These are phyloP conservation scores for Ibycter americanus DNA, from an alignment of 2,797 vertebrate genomes.

Conservation along the genomic window DNA sequence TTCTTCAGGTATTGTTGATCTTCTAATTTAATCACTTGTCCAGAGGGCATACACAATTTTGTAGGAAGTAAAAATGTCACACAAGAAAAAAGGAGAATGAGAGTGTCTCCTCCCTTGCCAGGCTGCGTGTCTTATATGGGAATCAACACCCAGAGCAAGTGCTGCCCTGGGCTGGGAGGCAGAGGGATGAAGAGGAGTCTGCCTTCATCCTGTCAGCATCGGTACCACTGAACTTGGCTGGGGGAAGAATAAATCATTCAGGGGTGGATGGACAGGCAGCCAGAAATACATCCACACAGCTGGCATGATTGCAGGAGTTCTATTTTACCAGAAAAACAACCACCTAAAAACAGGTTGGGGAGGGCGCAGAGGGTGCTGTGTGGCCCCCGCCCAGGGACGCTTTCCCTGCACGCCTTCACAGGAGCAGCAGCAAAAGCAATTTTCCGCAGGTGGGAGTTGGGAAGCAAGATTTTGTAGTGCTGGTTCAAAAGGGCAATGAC, in stretches of 20 bases:
- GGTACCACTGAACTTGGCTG: not conserved
- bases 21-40: slow-evolving; percentile 49
- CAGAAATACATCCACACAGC: not conserved
- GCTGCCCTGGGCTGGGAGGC: not conserved
- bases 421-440: not conserved
- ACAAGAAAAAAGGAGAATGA: not conserved
- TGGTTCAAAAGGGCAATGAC: not conserved
- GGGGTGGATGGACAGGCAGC: not conserved
- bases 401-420: not conserved
- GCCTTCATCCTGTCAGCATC: not conserved
- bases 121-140: accelerated
- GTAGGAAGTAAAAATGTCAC: slow-evolving; percentile 36
- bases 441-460: not conserved
- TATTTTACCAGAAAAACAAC: not conserved
- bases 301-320: not conserved
- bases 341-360: not conserved
- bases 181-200: not conserved
- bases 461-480: not conserved
- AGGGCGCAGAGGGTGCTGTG: accelerated
- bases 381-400: not conserved
- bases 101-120: not conserved
- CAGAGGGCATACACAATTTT: not conserved
- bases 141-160: not conserved
- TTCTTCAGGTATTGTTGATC: slow-evolving; percentile 29
- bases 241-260: not conserved